Percentiles rank a stretch among this genome's conserved stretches.
phyloP scores from a whole-genome alignment of 2,888 invertebrate genomes.

The Amphipyra berbera region DNA sequence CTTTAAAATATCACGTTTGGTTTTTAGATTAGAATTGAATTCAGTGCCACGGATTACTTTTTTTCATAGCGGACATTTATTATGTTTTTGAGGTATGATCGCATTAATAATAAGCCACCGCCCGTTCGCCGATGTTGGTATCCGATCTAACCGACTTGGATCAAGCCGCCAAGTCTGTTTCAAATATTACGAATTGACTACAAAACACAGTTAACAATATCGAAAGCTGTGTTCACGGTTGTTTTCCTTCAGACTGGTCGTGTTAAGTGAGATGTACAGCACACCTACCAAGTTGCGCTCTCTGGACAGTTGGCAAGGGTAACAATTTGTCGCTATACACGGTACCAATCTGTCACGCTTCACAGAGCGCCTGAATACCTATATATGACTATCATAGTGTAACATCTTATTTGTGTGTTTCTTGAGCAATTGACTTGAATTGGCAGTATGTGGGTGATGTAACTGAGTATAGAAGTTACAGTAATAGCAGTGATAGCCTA shows the following conservation, averaged over 20 bases:
- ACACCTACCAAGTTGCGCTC: conserved; percentile 41
- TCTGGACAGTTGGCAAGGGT: conserved; percentile 46
- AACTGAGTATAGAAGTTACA: conserved; percentile 8
- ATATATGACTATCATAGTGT: conserved; percentile 44
- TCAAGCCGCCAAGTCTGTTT: too few relatives aligned
- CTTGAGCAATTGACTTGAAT: conserved; percentile 28
- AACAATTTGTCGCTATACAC: conserved; percentile 59
- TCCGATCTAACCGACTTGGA: too few relatives aligned
- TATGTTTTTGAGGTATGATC: too few relatives aligned
- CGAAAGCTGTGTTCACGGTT: conserved; percentile 39
- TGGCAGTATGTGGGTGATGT: conserved; percentile 9
- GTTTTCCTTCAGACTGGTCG: conserved; percentile 43
- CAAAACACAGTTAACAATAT: conserved; percentile 27
- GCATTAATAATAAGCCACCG: too few relatives aligned
- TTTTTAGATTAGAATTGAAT: too few relatives aligned
- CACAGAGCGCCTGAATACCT: conserved; percentile 54
- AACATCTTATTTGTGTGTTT: conserved; percentile 42
- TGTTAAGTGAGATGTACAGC: conserved; percentile 52
- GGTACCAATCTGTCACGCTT: conserved; percentile 57
- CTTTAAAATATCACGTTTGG: too few relatives aligned
- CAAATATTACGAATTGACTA: not conserved
- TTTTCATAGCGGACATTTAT: too few relatives aligned
- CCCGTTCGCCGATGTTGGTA: too few relatives aligned
- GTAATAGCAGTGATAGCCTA: too few relatives aligned
- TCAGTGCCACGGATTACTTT: too few relatives aligned